Evolutionary conservation across 2,113 vertebrate species (phyloP).

Genomic region (Nyctereutes procyonoides): DNA sequence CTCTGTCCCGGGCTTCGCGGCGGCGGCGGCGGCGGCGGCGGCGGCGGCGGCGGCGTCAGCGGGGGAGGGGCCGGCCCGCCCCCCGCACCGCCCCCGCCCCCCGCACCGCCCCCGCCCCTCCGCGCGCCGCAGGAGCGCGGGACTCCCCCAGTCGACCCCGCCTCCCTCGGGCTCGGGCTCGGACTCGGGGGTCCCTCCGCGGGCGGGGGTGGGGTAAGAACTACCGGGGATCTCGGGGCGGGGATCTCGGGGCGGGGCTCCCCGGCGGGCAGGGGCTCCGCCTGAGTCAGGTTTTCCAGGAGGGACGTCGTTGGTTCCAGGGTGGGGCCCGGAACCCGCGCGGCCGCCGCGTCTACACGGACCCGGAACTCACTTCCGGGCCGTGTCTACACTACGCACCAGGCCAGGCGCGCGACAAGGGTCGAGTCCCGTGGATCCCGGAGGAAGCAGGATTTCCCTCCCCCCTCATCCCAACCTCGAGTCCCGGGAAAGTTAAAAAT

Average conservation of each 20-base stretch:
- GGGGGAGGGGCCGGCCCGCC: constrained; percentile 75
- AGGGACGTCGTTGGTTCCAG: constrained; percentile 70
- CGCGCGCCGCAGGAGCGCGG: not conserved
- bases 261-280: constrained; percentile 39
- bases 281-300: constrained; percentile 81
- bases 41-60: constrained; percentile 52
- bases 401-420: not conserved
- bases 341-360: constrained; percentile 67
- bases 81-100: constrained; percentile 69
- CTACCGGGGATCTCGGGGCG: not conserved
- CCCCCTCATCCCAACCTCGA: not conserved
- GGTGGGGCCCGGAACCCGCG: constrained; percentile 81
- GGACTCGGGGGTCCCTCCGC: not conserved
- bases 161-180: not conserved
- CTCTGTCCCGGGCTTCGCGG: not conserved
- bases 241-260: constrained; percentile 21
- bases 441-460: constrained; percentile 65
- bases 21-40: not conserved
- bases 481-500: constrained; percentile 82
- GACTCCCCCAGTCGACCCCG: not conserved
- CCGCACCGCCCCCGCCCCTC: constrained; percentile 59
- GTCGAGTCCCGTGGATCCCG: not conserved
- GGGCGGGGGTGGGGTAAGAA: not conserved
- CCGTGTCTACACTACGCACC: constrained; percentile 55
- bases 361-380: constrained; percentile 78